Evolutionary conservation across 2,113 vertebrate species (phyloP), one percentile per base, ranked within the genome.

Genomic region (Barnardius zonarius): DNA sequence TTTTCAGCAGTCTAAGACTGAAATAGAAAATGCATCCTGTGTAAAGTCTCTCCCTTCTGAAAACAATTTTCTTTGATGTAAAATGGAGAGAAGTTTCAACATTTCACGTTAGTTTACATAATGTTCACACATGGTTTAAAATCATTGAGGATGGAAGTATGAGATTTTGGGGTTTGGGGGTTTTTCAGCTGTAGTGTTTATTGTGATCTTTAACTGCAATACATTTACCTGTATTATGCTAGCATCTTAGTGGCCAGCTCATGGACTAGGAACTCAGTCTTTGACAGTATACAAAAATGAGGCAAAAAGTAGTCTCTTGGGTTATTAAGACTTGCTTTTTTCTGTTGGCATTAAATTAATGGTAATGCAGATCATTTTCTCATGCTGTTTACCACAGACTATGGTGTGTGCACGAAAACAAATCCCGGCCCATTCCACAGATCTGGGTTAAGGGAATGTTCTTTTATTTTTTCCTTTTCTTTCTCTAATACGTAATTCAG

Each of bases 221-320:
- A 30, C 9, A 3, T 86, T 66, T 73, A 69, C 30, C 20, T 80
- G 5, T 73, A 22, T 79, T 59, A 22, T 48, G 22, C 18, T 57
- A 33, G 37, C 20, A 66, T 66, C 4, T 83, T 61, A 46, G 28
- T 61, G 35, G 4, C 46, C 28, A 41, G 8, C 11, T 86, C 17
- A 28, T 55, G 24, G 46, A 28, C 10, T 41, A 84, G 16, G 28
- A 89, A 13, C 19, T 69, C 0, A 0, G 2, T 41, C 33, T 83
- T 69, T 70, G 54, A 54, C 28, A 81, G n/a, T 31, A 17, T 44
- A 63, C 16, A 74, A 83, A 92, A 86, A 35, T 54, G 19, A 84
- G 41, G 18, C 30, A 91, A 83, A 68, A 90, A 67, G 9, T 37
- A 68, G 37, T 48, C 27, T 66, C 10, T 66, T 15, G 11, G 25